A percentile compares a stretch with the other conserved stretches of the same genome.
These are phyloP conservation scores for Cepaea nemoralis DNA, from an alignment of 1,140 invertebrate genomes.

Conservation along the genomic window DNA sequence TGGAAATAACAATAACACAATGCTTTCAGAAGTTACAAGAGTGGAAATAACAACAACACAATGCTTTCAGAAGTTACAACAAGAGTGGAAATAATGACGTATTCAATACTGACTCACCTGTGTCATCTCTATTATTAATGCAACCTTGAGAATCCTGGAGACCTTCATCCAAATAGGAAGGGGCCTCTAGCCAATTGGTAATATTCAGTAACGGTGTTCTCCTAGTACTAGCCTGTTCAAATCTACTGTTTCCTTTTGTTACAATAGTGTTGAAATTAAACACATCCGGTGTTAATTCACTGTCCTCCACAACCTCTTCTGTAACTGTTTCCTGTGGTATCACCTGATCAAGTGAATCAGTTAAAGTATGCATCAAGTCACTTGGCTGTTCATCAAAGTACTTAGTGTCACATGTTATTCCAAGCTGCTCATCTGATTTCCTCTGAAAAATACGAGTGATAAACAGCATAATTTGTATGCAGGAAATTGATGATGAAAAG, in stretches of 20 bases:
- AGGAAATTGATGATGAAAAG: no score
- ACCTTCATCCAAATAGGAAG: background rate
- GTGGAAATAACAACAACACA: no score
- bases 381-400: constrained; percentile 5
- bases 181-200: constrained; percentile 1
- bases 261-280: background rate
- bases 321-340: constrained; percentile 17
- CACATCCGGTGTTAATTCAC: background rate
- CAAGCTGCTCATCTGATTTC: background rate
- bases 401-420: constrained; percentile 17
- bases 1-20: no score
- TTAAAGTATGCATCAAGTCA: background rate
- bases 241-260: background rate
- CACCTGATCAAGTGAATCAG: constrained; percentile 28
- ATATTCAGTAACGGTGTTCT: constrained; percentile 34
- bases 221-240: constrained; percentile 21
- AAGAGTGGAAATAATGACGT: no score
- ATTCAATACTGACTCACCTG: background rate
- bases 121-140: background rate
- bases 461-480: no score
- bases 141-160: background rate
- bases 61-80: no score
- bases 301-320: background rate
- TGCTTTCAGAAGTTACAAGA: no score
- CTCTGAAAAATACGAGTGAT: no score